phyloP scores from a whole-genome alignment of 53 echinoderm and acorn worm species.

The Patiria pectinifera region DNA sequence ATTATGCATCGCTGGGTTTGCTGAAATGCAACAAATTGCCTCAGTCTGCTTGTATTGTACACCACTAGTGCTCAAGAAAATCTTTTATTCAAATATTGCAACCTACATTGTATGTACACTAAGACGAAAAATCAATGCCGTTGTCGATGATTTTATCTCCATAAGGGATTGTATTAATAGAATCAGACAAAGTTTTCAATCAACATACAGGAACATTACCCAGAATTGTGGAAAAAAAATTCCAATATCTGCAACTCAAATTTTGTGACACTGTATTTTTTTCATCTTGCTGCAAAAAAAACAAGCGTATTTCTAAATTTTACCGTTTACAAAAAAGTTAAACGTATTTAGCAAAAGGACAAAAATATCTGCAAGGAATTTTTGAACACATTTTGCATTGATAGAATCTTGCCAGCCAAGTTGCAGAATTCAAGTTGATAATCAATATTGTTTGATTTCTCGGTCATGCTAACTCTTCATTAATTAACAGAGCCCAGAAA shows the following conservation, averaged over 20 bases:
- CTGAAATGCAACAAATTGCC: constrained; percentile 37
- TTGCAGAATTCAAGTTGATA: not conserved
- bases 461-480: not conserved
- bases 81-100: constrained; percentile 5
- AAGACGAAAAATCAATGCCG: not conserved
- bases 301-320: no score
- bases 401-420: not conserved
- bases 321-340: no score
- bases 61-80: not conserved
- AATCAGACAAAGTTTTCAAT: not conserved
- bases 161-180: not conserved
- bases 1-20: constrained; percentile 22
- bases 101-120: not conserved
- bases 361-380: not conserved
- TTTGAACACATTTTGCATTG: not conserved
- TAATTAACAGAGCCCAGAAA: not conserved
- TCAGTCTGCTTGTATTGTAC: not conserved
- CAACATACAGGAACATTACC: not conserved
- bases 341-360: no score
- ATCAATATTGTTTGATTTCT: not conserved
- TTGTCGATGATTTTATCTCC: not conserved
- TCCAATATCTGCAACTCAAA: not conserved
- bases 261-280: no score
- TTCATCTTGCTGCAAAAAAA: no score
- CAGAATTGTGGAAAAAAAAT: not conserved